phyloP scores from a whole-genome alignment of 2,113 vertebrate species.

The Nibea coibor region DNA sequence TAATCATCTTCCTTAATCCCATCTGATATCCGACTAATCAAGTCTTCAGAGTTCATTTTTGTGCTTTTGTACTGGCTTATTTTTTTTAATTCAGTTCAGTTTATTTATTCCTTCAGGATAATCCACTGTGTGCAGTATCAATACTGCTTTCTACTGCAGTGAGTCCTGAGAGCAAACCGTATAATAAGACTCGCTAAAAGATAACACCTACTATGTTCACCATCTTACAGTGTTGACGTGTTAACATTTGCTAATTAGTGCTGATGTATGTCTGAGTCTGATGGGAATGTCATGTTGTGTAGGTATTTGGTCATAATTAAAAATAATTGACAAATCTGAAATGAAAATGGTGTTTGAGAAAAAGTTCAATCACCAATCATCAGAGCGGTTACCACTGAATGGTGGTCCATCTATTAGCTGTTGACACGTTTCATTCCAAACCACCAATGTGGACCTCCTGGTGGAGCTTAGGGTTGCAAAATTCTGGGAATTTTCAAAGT shows the following conservation, averaged over 20 bases:
- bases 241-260: not conserved
- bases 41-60: not conserved
- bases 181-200: not conserved
- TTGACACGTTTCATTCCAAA: too few relatives aligned
- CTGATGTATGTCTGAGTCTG: not conserved
- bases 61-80: not conserved
- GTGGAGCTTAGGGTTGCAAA: too few relatives aligned
- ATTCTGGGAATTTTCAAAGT: too few relatives aligned
- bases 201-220: not conserved
- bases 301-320: not conserved
- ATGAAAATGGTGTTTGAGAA: too few relatives aligned
- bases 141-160: not conserved
- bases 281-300: not conserved
- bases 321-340: not conserved
- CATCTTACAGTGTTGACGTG: not conserved
- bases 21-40: not conserved
- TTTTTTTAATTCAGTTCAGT: not conserved
- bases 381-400: too few relatives aligned
- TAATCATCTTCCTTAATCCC: not conserved
- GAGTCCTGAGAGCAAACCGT: not conserved
- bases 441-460: too few relatives aligned
- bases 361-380: too few relatives aligned
- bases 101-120: not conserved
- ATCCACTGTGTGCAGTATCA: not conserved
- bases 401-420: too few relatives aligned